A percentile compares a stretch with the other conserved stretches of the same genome.
These are phyloP conservation scores for Platalea minor DNA, from an alignment of 2,797 vertebrate genomes.

Conservation along the genomic window DNA sequence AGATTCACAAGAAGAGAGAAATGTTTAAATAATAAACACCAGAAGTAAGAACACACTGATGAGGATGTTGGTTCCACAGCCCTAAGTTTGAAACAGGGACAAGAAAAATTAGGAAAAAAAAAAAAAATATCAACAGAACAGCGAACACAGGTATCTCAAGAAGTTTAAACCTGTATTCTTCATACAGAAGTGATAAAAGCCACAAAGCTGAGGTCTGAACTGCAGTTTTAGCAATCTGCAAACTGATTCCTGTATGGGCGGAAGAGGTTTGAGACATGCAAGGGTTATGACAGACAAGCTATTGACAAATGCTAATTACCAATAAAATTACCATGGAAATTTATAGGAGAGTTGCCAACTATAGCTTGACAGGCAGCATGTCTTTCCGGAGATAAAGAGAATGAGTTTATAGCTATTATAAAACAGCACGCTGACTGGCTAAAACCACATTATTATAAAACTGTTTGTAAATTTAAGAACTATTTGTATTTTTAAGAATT, in stretches of 20 bases:
- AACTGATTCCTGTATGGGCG: rapidly evolving
- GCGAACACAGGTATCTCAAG: rapidly evolving
- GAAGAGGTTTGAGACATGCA: not conserved
- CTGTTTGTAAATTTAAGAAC: not conserved
- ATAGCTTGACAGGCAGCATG: not conserved
- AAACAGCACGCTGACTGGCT: not conserved
- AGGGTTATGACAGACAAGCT: not conserved
- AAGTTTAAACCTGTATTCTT: not conserved
- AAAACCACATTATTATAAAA: not conserved
- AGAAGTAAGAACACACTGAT: not conserved
- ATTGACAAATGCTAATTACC: constrained; percentile 9
- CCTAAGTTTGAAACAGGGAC: not conserved
- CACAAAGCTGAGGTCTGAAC: not conserved
- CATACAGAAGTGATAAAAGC: not conserved
- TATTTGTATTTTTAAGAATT: not conserved
- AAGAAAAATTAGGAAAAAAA: not conserved
- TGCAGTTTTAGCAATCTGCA: not conserved
- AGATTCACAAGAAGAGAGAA: not conserved
- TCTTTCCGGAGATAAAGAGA: not conserved
- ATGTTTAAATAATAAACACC: not conserved
- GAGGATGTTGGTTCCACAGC: not conserved
- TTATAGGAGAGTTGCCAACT: not conserved
- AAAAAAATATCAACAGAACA: not conserved
- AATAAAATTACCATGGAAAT: not conserved
- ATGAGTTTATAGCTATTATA: not conserved